Evolutionary conservation across 30 jellyfish, hydroid and myxozoan species (phyloP).

Genomic region (Aurelia coerulea): DNA sequence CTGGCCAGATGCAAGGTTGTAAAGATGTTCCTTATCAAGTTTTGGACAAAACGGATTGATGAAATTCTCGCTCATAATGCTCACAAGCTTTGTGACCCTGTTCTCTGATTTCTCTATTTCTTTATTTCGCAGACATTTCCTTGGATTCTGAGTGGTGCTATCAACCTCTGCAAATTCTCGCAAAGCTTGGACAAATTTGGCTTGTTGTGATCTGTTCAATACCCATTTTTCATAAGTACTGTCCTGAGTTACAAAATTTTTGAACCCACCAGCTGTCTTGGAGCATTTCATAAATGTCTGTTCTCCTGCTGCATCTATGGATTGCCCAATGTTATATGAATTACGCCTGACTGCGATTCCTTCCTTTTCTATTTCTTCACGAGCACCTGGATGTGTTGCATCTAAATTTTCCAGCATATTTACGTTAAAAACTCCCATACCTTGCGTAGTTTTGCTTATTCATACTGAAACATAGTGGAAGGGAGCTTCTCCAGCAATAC

Average conservation of each 20-base stretch:
- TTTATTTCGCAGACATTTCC: slow-evolving; percentile 52
- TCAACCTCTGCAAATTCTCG: slow-evolving; percentile 49
- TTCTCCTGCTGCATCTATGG: slow-evolving; percentile 47
- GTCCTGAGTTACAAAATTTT: slow-evolving; percentile 43
- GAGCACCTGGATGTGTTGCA: slow-evolving; percentile 56
- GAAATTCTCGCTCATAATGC: slow-evolving; percentile 39
- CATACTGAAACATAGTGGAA: slow-evolving; percentile 48
- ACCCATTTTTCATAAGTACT: no score
- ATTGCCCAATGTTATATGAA: slow-evolving; percentile 34
- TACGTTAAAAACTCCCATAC: slow-evolving; percentile 47
- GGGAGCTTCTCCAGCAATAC: slow-evolving; percentile 37
- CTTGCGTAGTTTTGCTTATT: slow-evolving; percentile 44
- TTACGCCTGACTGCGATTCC: slow-evolving; percentile 46
- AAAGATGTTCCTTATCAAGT: slow-evolving; percentile 46
- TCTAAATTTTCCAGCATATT: slow-evolving; percentile 37
- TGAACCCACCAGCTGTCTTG: slow-evolving; percentile 50
- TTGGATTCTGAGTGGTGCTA: slow-evolving; percentile 46
- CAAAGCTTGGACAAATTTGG: slow-evolving; percentile 53
- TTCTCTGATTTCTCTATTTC: slow-evolving; percentile 58
- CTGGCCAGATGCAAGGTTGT: slow-evolving; percentile 51
- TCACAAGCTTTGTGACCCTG: slow-evolving; percentile 40
- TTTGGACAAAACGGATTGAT: slow-evolving; percentile 45
- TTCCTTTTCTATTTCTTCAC: slow-evolving; percentile 53
- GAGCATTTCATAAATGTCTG: slow-evolving; percentile 45
- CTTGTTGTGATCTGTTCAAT: slow-evolving; percentile 48